Conservation (phyloP, 2,113 vertebrate genomes). For the Vidua macroura region DNA sequence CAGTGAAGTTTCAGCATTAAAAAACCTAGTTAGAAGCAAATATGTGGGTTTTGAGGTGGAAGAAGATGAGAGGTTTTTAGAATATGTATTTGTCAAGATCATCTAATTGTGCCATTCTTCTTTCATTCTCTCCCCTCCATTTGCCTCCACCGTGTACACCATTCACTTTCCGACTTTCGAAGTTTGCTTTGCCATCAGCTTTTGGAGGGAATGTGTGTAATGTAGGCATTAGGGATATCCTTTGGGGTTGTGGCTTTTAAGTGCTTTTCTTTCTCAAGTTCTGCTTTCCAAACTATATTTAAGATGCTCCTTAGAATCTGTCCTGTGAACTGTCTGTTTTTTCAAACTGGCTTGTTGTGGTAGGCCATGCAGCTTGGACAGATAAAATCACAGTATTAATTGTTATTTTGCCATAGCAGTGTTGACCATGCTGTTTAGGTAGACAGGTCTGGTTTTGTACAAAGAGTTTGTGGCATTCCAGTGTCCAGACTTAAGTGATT, state of each 20-base stretch:
- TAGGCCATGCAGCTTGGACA: background rate
- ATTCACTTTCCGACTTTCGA: background rate
- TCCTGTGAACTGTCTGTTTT: background rate
- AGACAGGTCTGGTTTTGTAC: background rate
- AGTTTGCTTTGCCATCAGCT: background rate
- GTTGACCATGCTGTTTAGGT: background rate
- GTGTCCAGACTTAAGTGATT: background rate
- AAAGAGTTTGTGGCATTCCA: background rate
- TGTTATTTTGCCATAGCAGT: background rate
- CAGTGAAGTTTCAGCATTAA: background rate
- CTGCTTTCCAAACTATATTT: background rate
- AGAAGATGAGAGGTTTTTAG: background rate
- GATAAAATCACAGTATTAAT: background rate
- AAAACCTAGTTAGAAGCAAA: background rate
- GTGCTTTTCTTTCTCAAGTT: background rate
- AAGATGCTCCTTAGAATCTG: background rate
- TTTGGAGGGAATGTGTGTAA: background rate
- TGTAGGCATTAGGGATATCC: background rate
- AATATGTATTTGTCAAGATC: background rate
- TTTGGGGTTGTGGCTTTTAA: background rate
- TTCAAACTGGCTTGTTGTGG: background rate
- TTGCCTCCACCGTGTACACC: background rate
- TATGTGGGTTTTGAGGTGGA: background rate
- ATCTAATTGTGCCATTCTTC: background rate
- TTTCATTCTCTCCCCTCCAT: background rate